Base-by-base conservation (phyloP, 2,113 vertebrate genomes). In the Scytalopus superciliaris region DNA sequence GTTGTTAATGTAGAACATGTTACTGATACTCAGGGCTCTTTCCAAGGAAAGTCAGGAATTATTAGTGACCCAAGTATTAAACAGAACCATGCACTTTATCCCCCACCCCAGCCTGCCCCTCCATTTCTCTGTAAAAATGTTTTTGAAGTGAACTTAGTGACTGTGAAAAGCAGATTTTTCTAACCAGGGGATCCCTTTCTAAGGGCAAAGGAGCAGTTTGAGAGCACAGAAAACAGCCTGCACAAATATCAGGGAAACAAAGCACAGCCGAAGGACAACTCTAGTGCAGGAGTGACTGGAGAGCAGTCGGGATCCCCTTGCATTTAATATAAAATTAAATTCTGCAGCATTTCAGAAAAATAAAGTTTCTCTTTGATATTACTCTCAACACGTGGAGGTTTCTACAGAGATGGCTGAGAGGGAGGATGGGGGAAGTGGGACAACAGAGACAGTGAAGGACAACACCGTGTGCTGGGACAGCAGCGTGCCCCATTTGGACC, bases 151-250 rank as follows among this genome's bases (percentile, higher is more conserved):
- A 96, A 90, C 40, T 90, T 37, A 7, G 55, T n/a, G 76, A 55
- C 55, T 63, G 74, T 18, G 70, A 85, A 88, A 95, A 94, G 75
- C 76, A 84, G 83, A 45, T 81, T 93, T 81, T 91, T 90, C 76
- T 67, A 88, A 93, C 42, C 40, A 52, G 83, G 28, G 59, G 75
- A 93, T 84, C 56, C 64, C 11, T 67, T 90, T 49, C 40, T 49
- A 35, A 84, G 52, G 49, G 44, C 1, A 12, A 24, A 37, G 42
- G 52, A 40, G 66, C 23, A 40, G 72, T 40, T 68, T 2, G 7
- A 72, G 9, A 73, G 83, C 55, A 31, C 9, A 1, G 50, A 27
- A 49, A 68, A 17, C 42, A 87, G 77, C 47, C 67, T 39, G 23
- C 21, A 28, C 42, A 75, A 84, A 63, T 1, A 77, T 19, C 24